Conservation (phyloP, 37 sponge, comb jelly and placozoan species). For the Mnemiopsis leidyi region DNA sequence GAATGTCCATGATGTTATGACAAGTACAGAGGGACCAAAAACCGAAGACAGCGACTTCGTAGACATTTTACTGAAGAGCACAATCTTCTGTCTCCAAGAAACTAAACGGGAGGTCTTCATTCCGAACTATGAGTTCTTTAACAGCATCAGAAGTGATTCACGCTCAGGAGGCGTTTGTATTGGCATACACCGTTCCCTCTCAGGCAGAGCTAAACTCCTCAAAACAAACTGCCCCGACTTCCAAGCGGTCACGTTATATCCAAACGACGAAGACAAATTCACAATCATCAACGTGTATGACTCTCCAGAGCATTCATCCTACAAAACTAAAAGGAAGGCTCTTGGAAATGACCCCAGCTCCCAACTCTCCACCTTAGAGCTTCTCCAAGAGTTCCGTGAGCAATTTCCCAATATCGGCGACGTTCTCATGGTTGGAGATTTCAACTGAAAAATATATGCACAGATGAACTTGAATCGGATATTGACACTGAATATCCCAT, state of each 20-base stretch:
- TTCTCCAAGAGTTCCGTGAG: not conserved
- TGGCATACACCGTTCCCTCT: not conserved
- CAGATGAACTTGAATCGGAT: not conserved
- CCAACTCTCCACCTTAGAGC: not conserved
- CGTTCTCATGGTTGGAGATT: not conserved
- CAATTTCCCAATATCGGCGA: not conserved
- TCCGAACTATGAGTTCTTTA: constrained; percentile 17
- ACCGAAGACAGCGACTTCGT: constrained; percentile 10
- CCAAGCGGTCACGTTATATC: not conserved
- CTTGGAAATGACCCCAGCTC: not conserved
- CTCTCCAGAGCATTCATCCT: constrained; percentile 8
- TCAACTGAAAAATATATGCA: not conserved
- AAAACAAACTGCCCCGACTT: not conserved
- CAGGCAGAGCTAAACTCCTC: not conserved
- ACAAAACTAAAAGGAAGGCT: constrained; percentile 1
- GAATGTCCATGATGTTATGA: not conserved
- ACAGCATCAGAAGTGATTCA: not conserved
- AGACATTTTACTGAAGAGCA: not conserved
- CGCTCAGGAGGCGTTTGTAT: constrained; percentile 34
- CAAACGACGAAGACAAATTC: not conserved
- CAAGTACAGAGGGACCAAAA: constrained; percentile 2
- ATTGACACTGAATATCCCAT: not conserved
- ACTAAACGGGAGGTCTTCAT: constrained; percentile 1
- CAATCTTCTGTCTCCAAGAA: constrained; percentile 60
- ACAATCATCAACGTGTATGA: constrained; percentile 27